Evolutionary conservation across 2,797 vertebrate species (phyloP).

Genomic region (Cynodonichthys magdalenae): DNA sequence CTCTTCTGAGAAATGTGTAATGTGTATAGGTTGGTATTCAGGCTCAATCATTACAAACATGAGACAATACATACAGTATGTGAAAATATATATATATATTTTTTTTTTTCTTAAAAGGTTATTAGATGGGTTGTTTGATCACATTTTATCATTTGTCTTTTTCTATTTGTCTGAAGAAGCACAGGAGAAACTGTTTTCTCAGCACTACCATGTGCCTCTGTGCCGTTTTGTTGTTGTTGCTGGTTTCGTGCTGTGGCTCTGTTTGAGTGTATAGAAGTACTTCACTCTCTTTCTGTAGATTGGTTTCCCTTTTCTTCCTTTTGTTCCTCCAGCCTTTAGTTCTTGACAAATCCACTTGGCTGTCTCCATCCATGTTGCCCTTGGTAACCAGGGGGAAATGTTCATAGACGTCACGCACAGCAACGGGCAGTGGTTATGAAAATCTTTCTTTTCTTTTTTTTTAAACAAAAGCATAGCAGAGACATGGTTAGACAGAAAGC

Average conservation of each 20-base stretch:
- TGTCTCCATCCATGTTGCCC: conserved; percentile 80
- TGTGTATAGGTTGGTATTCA: too few species aligned
- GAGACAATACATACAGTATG: too few species aligned
- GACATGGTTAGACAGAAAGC: conserved; percentile 11
- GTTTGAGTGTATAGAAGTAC: conserved; percentile 15
- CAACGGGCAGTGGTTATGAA: conserved; percentile 34
- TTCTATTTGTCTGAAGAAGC: conserved; percentile 10
- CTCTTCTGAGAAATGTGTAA: background rate
- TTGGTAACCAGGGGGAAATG: conserved; percentile 79
- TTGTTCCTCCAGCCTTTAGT: conserved; percentile 67
- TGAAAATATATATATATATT: too few species aligned
- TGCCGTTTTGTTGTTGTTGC: background rate
- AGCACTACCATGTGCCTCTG: background rate
- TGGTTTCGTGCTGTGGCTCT: conserved; percentile 16
- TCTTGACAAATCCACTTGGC: conserved; percentile 72
- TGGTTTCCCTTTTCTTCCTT: conserved; percentile 57
- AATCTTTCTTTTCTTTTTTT: conserved; percentile 31
- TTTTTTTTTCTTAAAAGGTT: too few species aligned
- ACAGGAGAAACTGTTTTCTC: conserved; percentile 12
- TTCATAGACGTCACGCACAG: conserved; percentile 67
- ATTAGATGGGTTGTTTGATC: too few species aligned
- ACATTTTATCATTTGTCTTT: too few species aligned
- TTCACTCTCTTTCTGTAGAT: conserved; percentile 44
- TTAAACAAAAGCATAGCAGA: conserved; percentile 19
- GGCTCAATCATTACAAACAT: too few species aligned